Base-by-base conservation (phyloP, 2,888 invertebrate genomes). In the Tipula helvola region DNA sequence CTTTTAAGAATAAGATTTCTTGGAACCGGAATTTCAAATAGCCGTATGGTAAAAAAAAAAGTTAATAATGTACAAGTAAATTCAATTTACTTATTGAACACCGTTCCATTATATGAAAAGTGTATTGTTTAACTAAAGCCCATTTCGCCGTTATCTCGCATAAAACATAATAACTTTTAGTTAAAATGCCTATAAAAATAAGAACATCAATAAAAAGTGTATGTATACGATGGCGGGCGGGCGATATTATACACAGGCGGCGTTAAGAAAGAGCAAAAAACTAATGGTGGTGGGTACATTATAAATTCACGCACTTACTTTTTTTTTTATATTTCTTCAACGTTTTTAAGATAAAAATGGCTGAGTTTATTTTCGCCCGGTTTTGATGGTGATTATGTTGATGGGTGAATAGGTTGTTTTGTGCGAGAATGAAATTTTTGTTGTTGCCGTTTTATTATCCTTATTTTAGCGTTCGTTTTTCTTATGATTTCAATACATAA, bases 271-370 rank as follows among this genome's bases (percentile, higher is more conserved):
- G 28, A 28, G 71, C 71, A 71, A 71, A 71, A 28, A 71, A 71
- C 71, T 71, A 71, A 52, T 52, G 52, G 18, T 71, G 71, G 71
- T 71, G 71, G 28, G 28, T 28, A 71, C 71, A 71, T 71, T 71
- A 71, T 71, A 71, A 71, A 71, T 71, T 71, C 71, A 71, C 71
- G 71, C 71, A 71, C 71, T 71, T 71, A 71, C 71, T 71, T 71
- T 71, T 71, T 57, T 71, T 71, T 71, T 28, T 28, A 28, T 28
- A 71, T 71, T 71, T 71, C 71, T 71, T 71, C 28, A 28, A 71
- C 71, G 71, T 28, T 71, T 71, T 71, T 71, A 71, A 71, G 71
- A 71, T 71, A 71, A 71, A 71, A 71, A 71, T 71, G 71, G 71
- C 71, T 71, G 71, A 71, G 71, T 71, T 71, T 71, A 28, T 71